Percentiles rank a stretch among this genome's conserved stretches.
phyloP scores from a whole-genome alignment of 2,888 invertebrate species.

The Papilio demoleus region DNA sequence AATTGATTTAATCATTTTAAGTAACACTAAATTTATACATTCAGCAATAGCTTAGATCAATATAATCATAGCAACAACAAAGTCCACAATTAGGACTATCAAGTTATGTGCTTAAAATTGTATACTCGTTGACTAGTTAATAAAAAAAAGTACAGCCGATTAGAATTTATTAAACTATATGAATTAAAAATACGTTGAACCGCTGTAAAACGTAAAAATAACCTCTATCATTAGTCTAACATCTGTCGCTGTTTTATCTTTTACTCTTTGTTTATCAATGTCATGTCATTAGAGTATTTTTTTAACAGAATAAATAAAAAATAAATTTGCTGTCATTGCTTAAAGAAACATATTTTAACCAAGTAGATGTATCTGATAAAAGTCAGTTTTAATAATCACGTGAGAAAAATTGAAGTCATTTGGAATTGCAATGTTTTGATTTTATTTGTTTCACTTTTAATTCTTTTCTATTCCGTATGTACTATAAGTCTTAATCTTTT shows the following conservation, averaged over 20 bases:
- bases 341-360: too few relatives aligned
- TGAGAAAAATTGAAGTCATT: too few relatives aligned
- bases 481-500: background rate
- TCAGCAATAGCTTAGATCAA: background rate
- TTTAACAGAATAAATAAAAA: too few relatives aligned
- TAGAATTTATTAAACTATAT: background rate
- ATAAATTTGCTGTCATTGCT: too few relatives aligned
- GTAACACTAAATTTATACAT: background rate
- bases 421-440: too few relatives aligned
- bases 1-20: conserved; percentile 2
- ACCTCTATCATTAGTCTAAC: background rate
- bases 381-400: too few relatives aligned
- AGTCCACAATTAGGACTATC: background rate
- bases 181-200: background rate
- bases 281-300: too few relatives aligned
- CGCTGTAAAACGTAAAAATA: background rate
- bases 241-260: background rate
- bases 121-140: background rate
- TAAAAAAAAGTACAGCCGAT: too few relatives aligned
- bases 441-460: background rate
- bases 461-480: background rate
- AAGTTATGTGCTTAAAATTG: background rate
- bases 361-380: too few relatives aligned
- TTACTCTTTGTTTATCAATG: background rate
- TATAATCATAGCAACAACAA: background rate